These are phyloP conservation scores for Opisthograptis luteolata DNA, from an alignment of 2,888 invertebrate species.

Conservation along the genomic window DNA sequence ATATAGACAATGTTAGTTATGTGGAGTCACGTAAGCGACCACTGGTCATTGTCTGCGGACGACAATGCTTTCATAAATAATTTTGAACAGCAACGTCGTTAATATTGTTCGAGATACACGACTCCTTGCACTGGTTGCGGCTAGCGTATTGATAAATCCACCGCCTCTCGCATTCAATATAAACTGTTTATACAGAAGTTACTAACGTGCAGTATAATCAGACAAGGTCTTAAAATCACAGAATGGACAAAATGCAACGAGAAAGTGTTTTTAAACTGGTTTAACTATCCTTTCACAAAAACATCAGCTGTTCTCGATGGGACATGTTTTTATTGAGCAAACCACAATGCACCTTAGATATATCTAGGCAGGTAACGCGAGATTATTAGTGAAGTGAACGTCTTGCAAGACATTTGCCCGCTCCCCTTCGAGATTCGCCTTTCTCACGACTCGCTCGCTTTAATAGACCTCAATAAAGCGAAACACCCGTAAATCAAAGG, in stretches of 20 bases:
- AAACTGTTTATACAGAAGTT: not conserved
- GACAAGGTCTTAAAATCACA: conserved; percentile 5
- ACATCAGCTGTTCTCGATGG: conserved; percentile 36
- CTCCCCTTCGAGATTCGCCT: conserved; percentile 63
- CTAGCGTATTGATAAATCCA: conserved; percentile 21
- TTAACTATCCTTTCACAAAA: conserved; percentile 20
- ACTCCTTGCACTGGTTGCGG: conserved; percentile 30
- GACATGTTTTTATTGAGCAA: conserved; percentile 31
- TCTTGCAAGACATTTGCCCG: conserved; percentile 62
- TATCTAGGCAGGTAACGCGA: conserved; percentile 36
- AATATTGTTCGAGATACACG: conserved; percentile 36
- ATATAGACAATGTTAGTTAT: conserved; percentile 22
- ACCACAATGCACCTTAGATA: conserved; percentile 33
- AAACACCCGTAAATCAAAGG: conserved; percentile 78
- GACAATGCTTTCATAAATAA: conserved; percentile 66
- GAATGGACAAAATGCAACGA: conserved; percentile 9
- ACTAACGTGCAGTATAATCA: not conserved
- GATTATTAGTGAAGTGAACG: conserved; percentile 40
- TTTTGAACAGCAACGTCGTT: conserved; percentile 45
- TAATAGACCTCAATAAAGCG: conserved; percentile 75
- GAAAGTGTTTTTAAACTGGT: conserved; percentile 22
- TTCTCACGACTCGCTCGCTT: conserved; percentile 78
- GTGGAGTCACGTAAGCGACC: conserved; percentile 50
- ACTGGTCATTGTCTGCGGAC: conserved; percentile 60
- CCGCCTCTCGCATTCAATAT: conserved; percentile 7